A percentile compares a stretch with the other conserved stretches of the same genome.
phyloP scores from a whole-genome alignment of 2,888 invertebrate genomes.

The Agriopis marginaria region DNA sequence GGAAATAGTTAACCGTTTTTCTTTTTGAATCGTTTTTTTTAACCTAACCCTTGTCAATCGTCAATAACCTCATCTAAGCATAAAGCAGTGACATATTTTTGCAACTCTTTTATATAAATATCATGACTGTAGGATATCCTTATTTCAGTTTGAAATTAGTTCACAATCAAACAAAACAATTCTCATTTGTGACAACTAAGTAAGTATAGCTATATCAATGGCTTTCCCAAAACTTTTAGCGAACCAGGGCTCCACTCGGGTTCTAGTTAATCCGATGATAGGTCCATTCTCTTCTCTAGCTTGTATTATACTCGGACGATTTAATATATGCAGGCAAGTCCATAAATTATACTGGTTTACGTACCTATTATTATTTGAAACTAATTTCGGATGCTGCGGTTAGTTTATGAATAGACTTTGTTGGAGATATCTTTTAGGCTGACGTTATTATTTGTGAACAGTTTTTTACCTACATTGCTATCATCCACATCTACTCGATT shows the following conservation, averaged over 20 bases:
- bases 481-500: too few species aligned
- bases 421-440: not conserved
- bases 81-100: too few species aligned
- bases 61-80: too few species aligned
- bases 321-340: constrained; percentile 59
- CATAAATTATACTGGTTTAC: constrained; percentile 45
- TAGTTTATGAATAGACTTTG: constrained; percentile 23
- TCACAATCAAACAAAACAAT: not conserved
- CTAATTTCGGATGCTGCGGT: constrained; percentile 37
- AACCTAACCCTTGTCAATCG: too few species aligned
- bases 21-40: too few species aligned
- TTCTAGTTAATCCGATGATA: constrained; percentile 55
- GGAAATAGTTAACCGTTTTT: too few species aligned
- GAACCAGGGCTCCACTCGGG: constrained; percentile 31
- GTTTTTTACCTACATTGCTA: too few species aligned
- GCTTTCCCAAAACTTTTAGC: constrained; percentile 37
- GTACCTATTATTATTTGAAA: constrained; percentile 40
- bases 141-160: too few species aligned
- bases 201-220: constrained; percentile 34
- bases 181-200: constrained; percentile 27
- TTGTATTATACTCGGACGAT: constrained; percentile 53
- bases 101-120: too few species aligned
- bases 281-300: constrained; percentile 53
- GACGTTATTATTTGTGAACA: not conserved
- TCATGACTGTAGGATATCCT: too few species aligned